phyloP scores from a whole-genome alignment of 2,113 vertebrate species.

The Thoracochromis brauschi region DNA sequence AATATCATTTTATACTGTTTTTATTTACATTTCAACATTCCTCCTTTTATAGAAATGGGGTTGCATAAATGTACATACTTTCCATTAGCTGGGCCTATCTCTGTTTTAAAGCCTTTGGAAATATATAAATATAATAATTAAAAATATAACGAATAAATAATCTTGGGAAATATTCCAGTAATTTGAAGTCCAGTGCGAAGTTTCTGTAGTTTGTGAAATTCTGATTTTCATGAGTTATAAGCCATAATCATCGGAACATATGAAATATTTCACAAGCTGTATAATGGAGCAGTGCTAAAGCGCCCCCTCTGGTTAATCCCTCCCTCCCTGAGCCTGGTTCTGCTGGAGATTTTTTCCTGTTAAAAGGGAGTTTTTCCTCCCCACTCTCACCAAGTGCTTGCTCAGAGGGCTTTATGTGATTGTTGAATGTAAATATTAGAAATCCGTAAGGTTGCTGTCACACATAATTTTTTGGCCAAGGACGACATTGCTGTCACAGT shows the following conservation, averaged over 20 bases:
- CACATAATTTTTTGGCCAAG: background rate
- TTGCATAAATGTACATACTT: background rate
- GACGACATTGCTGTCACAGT: background rate
- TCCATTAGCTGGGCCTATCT: background rate
- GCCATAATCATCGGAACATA: background rate
- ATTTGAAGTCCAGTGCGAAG: background rate
- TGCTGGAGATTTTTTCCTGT: background rate
- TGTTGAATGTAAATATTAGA: background rate
- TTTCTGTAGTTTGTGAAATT: background rate
- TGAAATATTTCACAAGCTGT: background rate
- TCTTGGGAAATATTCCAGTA: background rate
- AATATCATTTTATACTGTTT: background rate
- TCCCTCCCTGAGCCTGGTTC: background rate
- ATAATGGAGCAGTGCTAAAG: background rate
- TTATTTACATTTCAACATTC: background rate
- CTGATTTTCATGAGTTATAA: background rate
- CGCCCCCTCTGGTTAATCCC: background rate
- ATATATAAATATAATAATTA: background rate
- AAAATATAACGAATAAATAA: background rate
- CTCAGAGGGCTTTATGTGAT: background rate
- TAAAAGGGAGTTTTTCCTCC: background rate
- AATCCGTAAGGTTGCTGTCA: background rate
- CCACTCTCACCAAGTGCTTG: background rate
- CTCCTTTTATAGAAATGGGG: background rate
- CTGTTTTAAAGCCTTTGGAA: background rate